These are phyloP conservation scores for Lagria hirta DNA, from an alignment of 2,888 invertebrate genomes.

Conservation along the genomic window DNA sequence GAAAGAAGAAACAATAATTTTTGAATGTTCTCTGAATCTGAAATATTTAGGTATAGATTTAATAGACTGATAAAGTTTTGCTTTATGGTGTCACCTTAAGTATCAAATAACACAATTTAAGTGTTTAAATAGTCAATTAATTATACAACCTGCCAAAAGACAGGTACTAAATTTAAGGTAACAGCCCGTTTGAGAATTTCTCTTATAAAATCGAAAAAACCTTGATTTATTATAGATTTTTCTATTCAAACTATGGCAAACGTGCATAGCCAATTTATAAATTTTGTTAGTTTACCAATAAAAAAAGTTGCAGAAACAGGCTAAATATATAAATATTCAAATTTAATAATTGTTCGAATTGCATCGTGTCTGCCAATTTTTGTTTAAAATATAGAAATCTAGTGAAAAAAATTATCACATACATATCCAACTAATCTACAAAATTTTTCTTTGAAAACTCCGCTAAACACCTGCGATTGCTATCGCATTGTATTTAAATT, in stretches of 20 bases:
- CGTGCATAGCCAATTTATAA: slow-evolving; percentile 4
- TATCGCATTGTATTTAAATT: slow-evolving; percentile 43
- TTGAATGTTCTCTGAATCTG: too few relatives aligned
- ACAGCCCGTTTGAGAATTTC: slow-evolving; percentile 8
- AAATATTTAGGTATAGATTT: slow-evolving; percentile 24
- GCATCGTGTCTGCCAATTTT: slow-evolving; percentile 17
- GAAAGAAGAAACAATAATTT: too few relatives aligned
- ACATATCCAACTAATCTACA: slow-evolving; percentile 14
- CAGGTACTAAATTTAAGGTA: slow-evolving; percentile 12
- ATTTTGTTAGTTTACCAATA: not conserved
- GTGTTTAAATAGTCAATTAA: slow-evolving; percentile 15
- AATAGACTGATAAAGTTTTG: slow-evolving; percentile 15
- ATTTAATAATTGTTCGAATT: slow-evolving; percentile 10
- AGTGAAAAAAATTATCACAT: slow-evolving; percentile 18
- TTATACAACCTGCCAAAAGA: slow-evolving; percentile 17
- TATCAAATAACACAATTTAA: slow-evolving; percentile 25
- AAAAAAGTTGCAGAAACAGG: slow-evolving; percentile 2
- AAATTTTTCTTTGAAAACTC: slow-evolving; percentile 25
- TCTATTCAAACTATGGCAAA: slow-evolving; percentile 13
- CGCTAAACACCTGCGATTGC: slow-evolving; percentile 31
- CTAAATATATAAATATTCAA: slow-evolving; percentile 12
- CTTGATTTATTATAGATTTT: slow-evolving; percentile 14
- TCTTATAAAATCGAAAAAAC: slow-evolving; percentile 5
- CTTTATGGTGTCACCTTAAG: slow-evolving; percentile 22
- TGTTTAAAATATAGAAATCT: slow-evolving; percentile 15